phyloP scores from a whole-genome alignment of 1,140 invertebrate species.

The Cydia pomonella region DNA sequence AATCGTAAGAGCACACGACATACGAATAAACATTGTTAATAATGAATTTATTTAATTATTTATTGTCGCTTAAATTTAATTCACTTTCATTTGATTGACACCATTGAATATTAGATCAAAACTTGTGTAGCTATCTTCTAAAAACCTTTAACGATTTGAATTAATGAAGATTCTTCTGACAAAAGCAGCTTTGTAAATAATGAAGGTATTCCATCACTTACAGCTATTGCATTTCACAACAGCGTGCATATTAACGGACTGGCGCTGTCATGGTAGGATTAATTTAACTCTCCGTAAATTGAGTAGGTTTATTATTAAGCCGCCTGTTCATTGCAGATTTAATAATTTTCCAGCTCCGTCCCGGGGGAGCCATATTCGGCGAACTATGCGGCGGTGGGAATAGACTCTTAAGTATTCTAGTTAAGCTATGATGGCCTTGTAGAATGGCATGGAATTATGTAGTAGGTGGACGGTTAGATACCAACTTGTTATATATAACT shows the following conservation, averaged over 20 bases:
- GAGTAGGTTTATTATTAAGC: slow-evolving; percentile 29
- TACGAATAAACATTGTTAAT: no score
- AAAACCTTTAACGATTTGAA: no score
- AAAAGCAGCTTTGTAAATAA: not conserved
- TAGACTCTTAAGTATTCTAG: slow-evolving; percentile 9
- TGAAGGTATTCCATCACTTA: not conserved
- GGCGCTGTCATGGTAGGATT: slow-evolving; percentile 10
- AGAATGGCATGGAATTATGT: not conserved
- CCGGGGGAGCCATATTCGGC: slow-evolving; percentile 19
- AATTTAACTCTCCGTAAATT: slow-evolving; percentile 27
- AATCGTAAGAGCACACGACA: no score
- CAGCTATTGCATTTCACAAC: not conserved
- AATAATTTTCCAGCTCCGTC: slow-evolving; percentile 17
- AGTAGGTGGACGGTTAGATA: no score
- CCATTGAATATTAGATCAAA: no score
- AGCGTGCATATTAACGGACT: slow-evolving; percentile 6
- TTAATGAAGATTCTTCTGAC: not conserved
- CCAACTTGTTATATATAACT: no score
- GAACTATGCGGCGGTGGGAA: slow-evolving; percentile 1
- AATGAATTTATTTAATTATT: no score
- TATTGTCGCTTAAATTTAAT: no score
- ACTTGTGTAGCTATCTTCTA: no score
- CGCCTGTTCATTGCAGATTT: slow-evolving; percentile 24
- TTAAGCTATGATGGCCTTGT: slow-evolving; percentile 14
- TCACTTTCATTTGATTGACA: no score